Evolutionary conservation across 1,140 invertebrate genomes (phyloP), one percentile per base, ranked within the genome.

Genomic region (Delia radicum): DNA sequence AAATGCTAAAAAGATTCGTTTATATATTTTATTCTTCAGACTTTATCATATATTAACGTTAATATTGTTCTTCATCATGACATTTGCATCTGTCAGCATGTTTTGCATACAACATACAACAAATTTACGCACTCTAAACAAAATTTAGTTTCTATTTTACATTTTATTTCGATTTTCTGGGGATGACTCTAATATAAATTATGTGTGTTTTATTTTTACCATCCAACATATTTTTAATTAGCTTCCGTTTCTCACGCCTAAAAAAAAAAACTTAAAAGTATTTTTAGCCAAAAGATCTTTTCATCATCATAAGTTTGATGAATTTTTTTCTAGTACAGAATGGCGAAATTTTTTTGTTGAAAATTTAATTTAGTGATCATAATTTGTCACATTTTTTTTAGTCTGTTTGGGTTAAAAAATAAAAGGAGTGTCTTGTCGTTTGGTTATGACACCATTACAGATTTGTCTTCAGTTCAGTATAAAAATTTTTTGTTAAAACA

Each of bases 1-100:
- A 33, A 12, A 2, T 33, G 4, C 33, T 42, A 42, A 42, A 0
- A 42, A 42, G n/a, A 10, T 5, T n/a, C n/a, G n/a, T n/a, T 42
- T 10, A 42, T 5, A 42, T 10, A 42, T 42, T 42, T 42, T 5
- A 42, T 42, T 3, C 12, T 42, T 15, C 3, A 10, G 8, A 55
- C 13, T 37, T 37, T 55, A 7, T 55, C 18, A 55, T 24, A 21
- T 55, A 55, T 55, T 55, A 55, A 3, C 21, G 24, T 55, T 55
- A 55, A 55, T 10, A 21, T 42, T 55, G 2, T 21, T 10, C n/a
- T 42, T 42, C 65, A 21, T 1, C 31, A 21, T 69, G 65, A 33
- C 65, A 33, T 69, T 69, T 69, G n/a, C 31, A 37, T 69, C 65
- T 69, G 65, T 37, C 63, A 29, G n/a, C 63, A 69, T 69, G 65